Evolutionary conservation across 2,888 invertebrate genomes (phyloP).

Genomic region (Epirrita christyi): DNA sequence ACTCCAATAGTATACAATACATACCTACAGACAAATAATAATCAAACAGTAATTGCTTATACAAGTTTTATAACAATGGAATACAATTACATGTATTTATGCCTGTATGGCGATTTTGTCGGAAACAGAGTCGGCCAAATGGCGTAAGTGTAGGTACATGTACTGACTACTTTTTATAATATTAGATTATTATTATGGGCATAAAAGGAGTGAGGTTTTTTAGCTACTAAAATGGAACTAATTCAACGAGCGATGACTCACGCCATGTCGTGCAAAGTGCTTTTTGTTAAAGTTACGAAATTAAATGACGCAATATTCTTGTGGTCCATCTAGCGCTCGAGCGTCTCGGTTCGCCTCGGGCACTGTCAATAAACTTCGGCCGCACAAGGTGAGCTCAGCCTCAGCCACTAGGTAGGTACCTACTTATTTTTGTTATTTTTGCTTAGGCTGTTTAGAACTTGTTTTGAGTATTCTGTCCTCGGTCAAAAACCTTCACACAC

Average conservation of each 20-base stretch:
- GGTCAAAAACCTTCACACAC: constrained; percentile 49
- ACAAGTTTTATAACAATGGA: no score
- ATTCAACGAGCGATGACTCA: constrained; percentile 54
- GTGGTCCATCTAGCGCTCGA: constrained; percentile 53
- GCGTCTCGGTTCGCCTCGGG: constrained; percentile 56
- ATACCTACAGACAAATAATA: no score
- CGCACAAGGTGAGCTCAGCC: constrained; percentile 71
- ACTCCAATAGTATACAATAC: no score
- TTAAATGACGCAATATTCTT: constrained; percentile 71
- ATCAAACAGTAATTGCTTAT: no score
- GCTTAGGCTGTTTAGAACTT: constrained; percentile 50
- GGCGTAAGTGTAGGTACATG: no score
- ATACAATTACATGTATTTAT: no score
- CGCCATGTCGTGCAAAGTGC: constrained; percentile 59
- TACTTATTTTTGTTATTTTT: constrained; percentile 58
- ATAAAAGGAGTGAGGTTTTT: constrained; percentile 5
- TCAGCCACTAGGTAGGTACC: constrained; percentile 25
- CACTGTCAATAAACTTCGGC: constrained; percentile 82
- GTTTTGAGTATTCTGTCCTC: constrained; percentile 38
- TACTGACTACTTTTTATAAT: no score
- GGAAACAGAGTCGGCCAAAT: no score
- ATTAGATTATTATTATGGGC: not conserved
- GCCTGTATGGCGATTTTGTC: no score
- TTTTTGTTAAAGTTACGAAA: constrained; percentile 62
- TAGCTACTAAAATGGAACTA: constrained; percentile 26